Evolutionary conservation across 2,113 vertebrate species (phyloP), one percentile per base, ranked within the genome.

Genomic region (Mugil cephalus): DNA sequence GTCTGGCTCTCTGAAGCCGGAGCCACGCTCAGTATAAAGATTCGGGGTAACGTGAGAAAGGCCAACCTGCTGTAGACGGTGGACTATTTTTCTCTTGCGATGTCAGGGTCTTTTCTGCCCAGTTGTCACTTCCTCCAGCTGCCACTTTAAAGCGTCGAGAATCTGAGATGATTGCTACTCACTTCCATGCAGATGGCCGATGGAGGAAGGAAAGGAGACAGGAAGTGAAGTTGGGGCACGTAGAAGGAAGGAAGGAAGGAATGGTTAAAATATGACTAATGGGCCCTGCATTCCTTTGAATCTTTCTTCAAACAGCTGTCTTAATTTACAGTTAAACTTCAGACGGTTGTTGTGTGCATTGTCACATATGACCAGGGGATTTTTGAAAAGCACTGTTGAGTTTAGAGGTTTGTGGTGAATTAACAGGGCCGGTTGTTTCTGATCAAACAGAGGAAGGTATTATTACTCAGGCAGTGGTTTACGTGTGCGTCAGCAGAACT

Each of bases 51-150:
- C 42, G 52, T 86, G 87, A 87, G 81, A 86, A 88, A 79, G 81
- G 79, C 79, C 77, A 24, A 77, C 74, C 74, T 67, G 55, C 63
- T 3, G 15, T 14, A 30, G 42, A 55, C 30, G 30, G 35, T 47
- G 56, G 52, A 77, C 83, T 89, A 74, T 88, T 88, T 87, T 18
- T 71, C 75, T 79, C 56, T 35, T 39, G 47, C 24, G 19, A 52
- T n/a, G 6, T 45, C 9, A 8, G 59, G 48, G 30, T 66, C 54
- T 56, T 73, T 71, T 71, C 69, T 55, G 51, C 73, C 40, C 86
- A 86, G 79, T 88, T 89, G 83, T 83, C 82, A 86, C 79, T 79
- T 91, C 88, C 89, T 89, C 84, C 88, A 88, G 87, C 85, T 89
- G 89, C 75, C 69, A 34, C 72, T 70, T 69, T 52, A 47, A 66